Evolutionary conservation across 2,113 vertebrate species (phyloP).

Genomic region (Struthidea cinerea): DNA sequence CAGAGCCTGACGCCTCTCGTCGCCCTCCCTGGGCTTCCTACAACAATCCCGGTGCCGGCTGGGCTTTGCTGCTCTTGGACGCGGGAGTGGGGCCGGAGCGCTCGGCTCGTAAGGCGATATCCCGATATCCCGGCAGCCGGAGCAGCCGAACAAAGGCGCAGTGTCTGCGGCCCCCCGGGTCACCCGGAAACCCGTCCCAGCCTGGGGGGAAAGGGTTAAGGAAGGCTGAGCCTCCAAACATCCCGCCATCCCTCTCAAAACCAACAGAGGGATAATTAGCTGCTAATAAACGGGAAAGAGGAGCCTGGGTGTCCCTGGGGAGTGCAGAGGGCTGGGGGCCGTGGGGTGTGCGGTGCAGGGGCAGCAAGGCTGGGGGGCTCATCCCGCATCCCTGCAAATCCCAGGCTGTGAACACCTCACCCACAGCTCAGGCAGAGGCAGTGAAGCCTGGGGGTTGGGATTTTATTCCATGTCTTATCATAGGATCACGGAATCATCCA

Average conservation of each 20-base stretch:
- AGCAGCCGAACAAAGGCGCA: conserved; percentile 39
- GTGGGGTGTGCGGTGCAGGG: background rate
- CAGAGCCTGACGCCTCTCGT: background rate
- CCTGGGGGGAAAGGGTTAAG: conserved; percentile 45
- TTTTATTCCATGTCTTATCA: background rate
- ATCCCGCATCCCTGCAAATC: background rate
- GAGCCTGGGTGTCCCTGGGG: background rate
- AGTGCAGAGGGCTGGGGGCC: background rate
- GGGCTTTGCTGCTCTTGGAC: conserved; percentile 52
- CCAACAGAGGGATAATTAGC: conserved; percentile 14
- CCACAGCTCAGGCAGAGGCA: background rate
- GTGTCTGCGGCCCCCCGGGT: background rate
- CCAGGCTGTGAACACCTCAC: background rate
- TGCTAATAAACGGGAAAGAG: background rate
- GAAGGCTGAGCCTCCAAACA: conserved; percentile 30
- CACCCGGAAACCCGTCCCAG: conserved; percentile 36
- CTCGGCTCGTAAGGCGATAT: conserved; percentile 37
- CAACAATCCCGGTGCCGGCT: background rate
- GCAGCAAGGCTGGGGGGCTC: background rate
- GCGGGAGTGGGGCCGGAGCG: background rate
- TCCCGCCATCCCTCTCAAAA: background rate
- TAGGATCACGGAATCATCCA: background rate
- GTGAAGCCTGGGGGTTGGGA: accelerated
- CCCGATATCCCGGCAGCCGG: background rate
- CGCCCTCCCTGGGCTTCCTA: background rate